Conservation (phyloP, 1,140 invertebrate genomes). For the Drosophila micromelanica region DNA sequence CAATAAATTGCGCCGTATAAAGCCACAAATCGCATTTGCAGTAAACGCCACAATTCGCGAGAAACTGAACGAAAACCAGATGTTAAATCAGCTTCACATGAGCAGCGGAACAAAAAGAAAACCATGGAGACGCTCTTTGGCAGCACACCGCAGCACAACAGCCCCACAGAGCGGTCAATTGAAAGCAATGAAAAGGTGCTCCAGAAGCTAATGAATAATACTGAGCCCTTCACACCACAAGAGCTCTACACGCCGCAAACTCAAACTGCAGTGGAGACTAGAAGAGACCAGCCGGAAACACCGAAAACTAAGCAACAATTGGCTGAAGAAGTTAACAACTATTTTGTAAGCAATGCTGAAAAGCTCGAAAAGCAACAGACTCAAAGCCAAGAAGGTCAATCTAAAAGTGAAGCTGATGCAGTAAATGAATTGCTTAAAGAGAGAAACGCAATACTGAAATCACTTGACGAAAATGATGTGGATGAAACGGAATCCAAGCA, state of each 20-base stretch:
- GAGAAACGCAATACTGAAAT: neutral
- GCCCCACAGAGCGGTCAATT: neutral
- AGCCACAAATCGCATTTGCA: conserved; percentile 13
- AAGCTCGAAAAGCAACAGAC: neutral
- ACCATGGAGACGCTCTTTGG: conserved; percentile 3
- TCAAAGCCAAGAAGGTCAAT: neutral
- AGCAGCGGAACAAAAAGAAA: neutral
- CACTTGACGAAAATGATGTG: neutral
- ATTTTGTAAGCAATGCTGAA: conserved; percentile 18
- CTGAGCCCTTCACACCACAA: neutral
- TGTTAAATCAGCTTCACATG: neutral
- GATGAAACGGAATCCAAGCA: neutral
- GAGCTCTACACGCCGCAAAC: conserved; percentile 9
- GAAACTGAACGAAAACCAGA: neutral
- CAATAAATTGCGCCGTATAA: conserved; percentile 6
- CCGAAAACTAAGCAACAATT: neutral
- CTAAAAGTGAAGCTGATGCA: neutral
- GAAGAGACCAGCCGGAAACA: neutral
- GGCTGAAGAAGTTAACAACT: neutral
- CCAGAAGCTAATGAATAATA: conserved; percentile 1
- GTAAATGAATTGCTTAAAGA: neutral
- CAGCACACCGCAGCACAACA: conserved; percentile 7
- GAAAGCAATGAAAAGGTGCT: neutral
- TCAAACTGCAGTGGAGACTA: neutral
- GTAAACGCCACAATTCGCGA: neutral